Evolutionary conservation across 2,888 invertebrate species (phyloP), one percentile per base, ranked within the genome.

Genomic region (Dromius quadrimaculatus): DNA sequence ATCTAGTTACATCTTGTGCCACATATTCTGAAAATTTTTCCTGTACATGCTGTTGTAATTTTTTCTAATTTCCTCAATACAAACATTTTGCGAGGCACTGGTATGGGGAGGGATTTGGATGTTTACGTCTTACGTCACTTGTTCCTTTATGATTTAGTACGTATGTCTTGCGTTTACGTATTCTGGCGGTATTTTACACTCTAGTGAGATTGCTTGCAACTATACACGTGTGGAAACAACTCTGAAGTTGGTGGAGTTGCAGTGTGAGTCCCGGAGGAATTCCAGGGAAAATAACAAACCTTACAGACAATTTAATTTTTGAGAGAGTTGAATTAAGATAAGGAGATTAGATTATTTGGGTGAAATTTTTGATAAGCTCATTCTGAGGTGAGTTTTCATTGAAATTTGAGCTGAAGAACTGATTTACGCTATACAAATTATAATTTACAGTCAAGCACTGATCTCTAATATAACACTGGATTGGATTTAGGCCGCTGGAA

Each of bases 121-220:
- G 36, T 59, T 36, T 34, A 59, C 36, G 59, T 59, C 59, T 36
- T 34, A 59, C 36, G 59, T 59, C 59, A 59, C 36, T 59, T 59
- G 59, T 59, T 59, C 59, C 36, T 57, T 59, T 59, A 59, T 59
- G 59, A 59, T 59, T 59, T 59, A 59, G n/a, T 59, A 59, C 36
- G 59, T 59, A 34, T 59, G 59, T 36, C 36, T 59, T 59, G 59
- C 59, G 59, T 59, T 57, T 57, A 57, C 57, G 57, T 57, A 57
- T 57, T 34, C 57, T 22, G 28, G 34, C 36, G 59, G 17, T 57
- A 57, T 59, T 59, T 59, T 59, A 36, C 59, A 59, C 59, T 59
- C 59, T 59, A 23, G 59, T 36, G 59, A 59, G 34, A 59, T 59
- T 59, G 59, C 36, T 17, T 19, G 20, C 19, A 54, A 47, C 47